These are phyloP conservation scores for Drosophila emarginata DNA, from an alignment of 2,888 invertebrate genomes.

Conservation along the genomic window DNA sequence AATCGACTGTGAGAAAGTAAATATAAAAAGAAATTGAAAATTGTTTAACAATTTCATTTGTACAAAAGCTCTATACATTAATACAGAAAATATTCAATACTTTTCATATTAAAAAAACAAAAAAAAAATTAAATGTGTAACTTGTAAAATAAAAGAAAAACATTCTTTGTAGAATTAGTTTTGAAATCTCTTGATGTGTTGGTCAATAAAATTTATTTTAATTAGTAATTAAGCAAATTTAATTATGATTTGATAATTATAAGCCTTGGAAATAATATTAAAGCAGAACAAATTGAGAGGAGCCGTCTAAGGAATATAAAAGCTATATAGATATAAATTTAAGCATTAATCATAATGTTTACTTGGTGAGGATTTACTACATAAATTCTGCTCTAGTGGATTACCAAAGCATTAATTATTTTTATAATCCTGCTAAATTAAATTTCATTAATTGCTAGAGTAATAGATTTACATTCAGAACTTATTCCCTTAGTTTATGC, in stretches of 20 bases:
- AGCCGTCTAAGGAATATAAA: too few species aligned
- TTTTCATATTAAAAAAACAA: slow-evolving; percentile 40
- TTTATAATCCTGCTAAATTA: too few species aligned
- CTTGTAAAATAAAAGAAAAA: background rate
- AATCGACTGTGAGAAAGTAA: slow-evolving; percentile 40
- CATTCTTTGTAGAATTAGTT: background rate
- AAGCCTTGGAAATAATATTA: too few species aligned
- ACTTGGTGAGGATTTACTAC: too few species aligned
- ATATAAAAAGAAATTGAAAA: slow-evolving; percentile 29
- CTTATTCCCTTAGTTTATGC: too few species aligned
- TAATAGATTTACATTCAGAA: too few species aligned
- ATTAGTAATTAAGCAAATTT: background rate
- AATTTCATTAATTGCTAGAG: too few species aligned
- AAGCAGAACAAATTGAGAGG: too few species aligned
- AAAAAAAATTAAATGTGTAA: background rate
- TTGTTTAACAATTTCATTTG: slow-evolving; percentile 67
- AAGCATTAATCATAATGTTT: too few species aligned
- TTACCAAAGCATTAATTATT: too few species aligned
- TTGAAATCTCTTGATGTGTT: background rate
- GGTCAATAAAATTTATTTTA: background rate
- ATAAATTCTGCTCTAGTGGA: too few species aligned
- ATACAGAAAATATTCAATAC: slow-evolving; percentile 35
- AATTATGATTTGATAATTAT: background rate
- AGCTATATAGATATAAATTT: too few species aligned
- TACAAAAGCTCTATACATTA: slow-evolving; percentile 45